Conservation (phyloP, 2,113 vertebrate species). For the Neogobius melanostomus region DNA sequence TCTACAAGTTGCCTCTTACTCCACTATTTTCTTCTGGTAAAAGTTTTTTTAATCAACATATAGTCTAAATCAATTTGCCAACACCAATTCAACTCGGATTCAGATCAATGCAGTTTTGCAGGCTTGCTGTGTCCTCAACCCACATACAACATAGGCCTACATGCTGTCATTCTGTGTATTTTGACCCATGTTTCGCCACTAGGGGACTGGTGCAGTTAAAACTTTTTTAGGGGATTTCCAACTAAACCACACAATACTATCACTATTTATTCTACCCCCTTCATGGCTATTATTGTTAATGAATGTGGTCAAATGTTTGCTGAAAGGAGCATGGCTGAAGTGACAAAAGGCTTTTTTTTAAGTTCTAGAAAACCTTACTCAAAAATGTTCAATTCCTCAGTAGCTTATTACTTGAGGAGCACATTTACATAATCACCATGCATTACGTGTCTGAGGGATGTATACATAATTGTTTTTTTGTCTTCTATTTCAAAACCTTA, state of each 20-base stretch:
- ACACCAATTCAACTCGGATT: too few species aligned
- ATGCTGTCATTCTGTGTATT: background rate
- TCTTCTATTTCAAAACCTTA: background rate
- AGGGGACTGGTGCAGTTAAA: background rate
- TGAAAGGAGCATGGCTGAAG: background rate
- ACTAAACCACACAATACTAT: background rate
- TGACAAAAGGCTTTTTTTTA: background rate
- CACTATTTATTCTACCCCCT: background rate
- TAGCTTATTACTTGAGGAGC: too few species aligned
- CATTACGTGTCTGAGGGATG: too few species aligned
- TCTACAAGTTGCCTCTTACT: too few species aligned
- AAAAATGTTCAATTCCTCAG: background rate
- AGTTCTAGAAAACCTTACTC: background rate
- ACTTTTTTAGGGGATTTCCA: conserved; percentile 2
- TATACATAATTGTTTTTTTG: background rate
- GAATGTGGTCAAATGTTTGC: background rate
- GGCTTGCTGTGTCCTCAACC: too few species aligned
- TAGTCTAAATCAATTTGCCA: too few species aligned
- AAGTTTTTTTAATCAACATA: too few species aligned
- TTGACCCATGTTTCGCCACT: conserved; percentile 2
- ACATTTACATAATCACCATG: too few species aligned
- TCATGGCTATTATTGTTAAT: background rate
- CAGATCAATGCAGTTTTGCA: too few species aligned
- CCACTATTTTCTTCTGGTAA: too few species aligned
- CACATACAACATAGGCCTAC: too few species aligned